Percentiles rank a stretch among this genome's conserved stretches.
phyloP scores from a whole-genome alignment of 2,113 vertebrate species.

The Corythornis madagascariensis region DNA sequence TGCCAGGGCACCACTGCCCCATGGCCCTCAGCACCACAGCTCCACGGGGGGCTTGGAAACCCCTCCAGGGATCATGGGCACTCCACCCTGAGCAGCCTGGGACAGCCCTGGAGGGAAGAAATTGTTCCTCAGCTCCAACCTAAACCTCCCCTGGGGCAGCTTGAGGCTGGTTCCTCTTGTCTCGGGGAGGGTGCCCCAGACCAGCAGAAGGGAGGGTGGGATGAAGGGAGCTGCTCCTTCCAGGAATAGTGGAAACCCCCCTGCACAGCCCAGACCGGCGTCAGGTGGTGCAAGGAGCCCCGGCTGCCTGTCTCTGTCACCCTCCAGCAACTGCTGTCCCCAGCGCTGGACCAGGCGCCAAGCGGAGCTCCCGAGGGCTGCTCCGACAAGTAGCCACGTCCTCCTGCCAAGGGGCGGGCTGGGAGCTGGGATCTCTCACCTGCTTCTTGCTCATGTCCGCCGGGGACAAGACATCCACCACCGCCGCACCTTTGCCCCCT shows the following conservation, averaged over 20 bases:
- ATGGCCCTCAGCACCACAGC: no score
- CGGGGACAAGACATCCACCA: conserved; percentile 80
- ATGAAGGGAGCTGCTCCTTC: background rate
- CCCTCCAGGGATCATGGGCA: no score
- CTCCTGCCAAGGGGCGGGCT: background rate
- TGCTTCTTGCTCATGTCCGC: conserved; percentile 88
- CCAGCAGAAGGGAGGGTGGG: background rate
- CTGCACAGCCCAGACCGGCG: background rate
- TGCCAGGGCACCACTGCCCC: no score
- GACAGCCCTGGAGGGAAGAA: no score
- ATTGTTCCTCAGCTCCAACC: no score
- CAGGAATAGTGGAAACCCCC: background rate
- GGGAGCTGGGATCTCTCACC: conserved; percentile 69
- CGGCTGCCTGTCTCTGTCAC: background rate
- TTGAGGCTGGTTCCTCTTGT: no score
- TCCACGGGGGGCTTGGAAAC: no score
- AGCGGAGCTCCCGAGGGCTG: background rate
- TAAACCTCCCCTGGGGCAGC: no score
- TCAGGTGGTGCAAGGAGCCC: background rate
- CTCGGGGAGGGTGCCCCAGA: no score
- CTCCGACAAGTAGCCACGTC: background rate
- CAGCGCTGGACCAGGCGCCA: accelerated
- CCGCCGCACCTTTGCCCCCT: conserved; percentile 62
- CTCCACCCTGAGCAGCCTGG: no score
- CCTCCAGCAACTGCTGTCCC: background rate